Conservation (phyloP, 2,113 vertebrate genomes). For the Rhipidura dahli region DNA sequence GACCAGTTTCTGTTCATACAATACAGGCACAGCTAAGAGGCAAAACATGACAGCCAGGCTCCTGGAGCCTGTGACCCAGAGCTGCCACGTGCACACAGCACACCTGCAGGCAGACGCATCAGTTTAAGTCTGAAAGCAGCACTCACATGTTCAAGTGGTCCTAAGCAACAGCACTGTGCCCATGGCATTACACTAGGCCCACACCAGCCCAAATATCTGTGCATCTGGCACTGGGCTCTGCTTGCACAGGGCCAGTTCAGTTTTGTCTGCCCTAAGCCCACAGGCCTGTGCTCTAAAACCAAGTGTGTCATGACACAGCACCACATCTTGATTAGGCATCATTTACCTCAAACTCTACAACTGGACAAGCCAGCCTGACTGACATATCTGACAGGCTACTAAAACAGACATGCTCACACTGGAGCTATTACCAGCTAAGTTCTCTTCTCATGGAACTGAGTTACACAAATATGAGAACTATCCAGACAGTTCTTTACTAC, state of each 20-base stretch:
- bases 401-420: background rate
- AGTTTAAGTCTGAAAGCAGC: background rate
- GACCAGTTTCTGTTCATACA: background rate
- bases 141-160: accelerated
- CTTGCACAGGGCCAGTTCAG: background rate
- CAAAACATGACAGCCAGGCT: background rate
- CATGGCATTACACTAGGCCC: background rate
- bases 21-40: background rate
- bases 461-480: background rate
- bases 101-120: background rate
- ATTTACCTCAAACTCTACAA: background rate
- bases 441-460: background rate
- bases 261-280: background rate
- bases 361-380: background rate
- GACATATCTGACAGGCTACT: background rate
- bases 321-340: background rate
- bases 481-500: background rate
- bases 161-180: background rate
- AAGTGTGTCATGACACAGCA: background rate
- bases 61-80: accelerated
- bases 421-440: background rate
- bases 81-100: background rate
- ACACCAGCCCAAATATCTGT: background rate
- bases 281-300: accelerated
- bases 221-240: background rate